These are phyloP conservation scores for Astreopora myriophthalma DNA, from an alignment of 64 coral and sea anemone genomes.

Conservation along the genomic window DNA sequence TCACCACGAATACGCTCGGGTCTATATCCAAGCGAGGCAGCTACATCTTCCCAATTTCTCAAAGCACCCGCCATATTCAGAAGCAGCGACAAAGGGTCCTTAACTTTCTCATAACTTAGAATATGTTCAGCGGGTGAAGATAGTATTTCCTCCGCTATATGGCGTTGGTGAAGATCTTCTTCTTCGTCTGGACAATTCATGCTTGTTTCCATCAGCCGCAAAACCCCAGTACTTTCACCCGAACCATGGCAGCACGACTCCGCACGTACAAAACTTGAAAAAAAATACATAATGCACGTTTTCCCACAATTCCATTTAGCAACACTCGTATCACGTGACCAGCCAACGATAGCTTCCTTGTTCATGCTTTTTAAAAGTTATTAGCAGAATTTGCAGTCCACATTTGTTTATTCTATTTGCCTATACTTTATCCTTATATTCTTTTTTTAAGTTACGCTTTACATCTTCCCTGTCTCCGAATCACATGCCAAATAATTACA, in stretches of 20 bases:
- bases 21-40: not conserved
- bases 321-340: not conserved
- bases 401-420: too few species aligned
- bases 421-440: too few species aligned
- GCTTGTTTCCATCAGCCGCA: not conserved
- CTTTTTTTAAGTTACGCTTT: too few species aligned
- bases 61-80: conserved; percentile 19
- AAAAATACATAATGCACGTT: not conserved
- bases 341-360: too few species aligned
- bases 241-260: not conserved
- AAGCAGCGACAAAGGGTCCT: not conserved
- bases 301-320: conserved; percentile 1
- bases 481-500: too few species aligned
- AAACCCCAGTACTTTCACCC: not conserved
- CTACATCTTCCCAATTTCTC: conserved; percentile 63
- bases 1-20: conserved; percentile 10
- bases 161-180: not conserved
- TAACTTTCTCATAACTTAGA: not conserved
- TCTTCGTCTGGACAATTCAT: conserved; percentile 4
- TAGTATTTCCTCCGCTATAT: not conserved
- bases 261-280: too few species aligned
- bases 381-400: too few species aligned
- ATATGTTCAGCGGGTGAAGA: not conserved
- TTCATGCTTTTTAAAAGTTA: too few species aligned
- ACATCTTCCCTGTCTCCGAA: too few species aligned